Percentiles rank a stretch among this genome's conserved stretches.
Evolutionary conservation across 2,888 invertebrate species (phyloP).

Genomic region (Lamproptera curius): DNA sequence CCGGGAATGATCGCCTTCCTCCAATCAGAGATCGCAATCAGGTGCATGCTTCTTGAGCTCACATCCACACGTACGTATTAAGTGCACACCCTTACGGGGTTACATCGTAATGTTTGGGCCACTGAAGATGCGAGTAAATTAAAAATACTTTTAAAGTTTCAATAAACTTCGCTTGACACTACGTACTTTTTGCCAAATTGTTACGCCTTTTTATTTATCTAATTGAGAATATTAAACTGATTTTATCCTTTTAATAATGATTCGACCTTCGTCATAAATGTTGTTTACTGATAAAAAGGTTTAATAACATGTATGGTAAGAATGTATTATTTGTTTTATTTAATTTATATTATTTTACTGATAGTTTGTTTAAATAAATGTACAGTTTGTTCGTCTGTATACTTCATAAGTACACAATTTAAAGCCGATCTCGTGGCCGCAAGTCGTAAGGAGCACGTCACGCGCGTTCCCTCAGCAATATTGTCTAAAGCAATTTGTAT

Average conservation of each 20-base stretch:
- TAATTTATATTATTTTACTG: too few relatives aligned
- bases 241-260: too few relatives aligned
- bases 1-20: conserved; percentile 44
- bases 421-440: conserved; percentile 36
- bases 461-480: conserved; percentile 75
- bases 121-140: conserved; percentile 25
- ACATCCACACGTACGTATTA: conserved; percentile 26
- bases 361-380: too few relatives aligned
- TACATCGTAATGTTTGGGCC: conserved; percentile 43
- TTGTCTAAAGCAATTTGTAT: conserved; percentile 79
- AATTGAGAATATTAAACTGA: too few relatives aligned
- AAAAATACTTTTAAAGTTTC: too few relatives aligned
- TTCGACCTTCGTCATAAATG: too few relatives aligned
- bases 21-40: conserved; percentile 65
- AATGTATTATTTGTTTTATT: too few relatives aligned
- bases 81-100: conserved; percentile 27
- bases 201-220: too few relatives aligned
- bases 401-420: not conserved
- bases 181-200: too few relatives aligned
- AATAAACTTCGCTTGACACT: too few relatives aligned
- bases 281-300: too few relatives aligned
- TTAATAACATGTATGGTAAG: too few relatives aligned
- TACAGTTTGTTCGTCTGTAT: not conserved
- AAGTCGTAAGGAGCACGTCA: conserved; percentile 58
- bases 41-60: conserved; percentile 65